Evolutionary conservation across 2,888 invertebrate genomes (phyloP).

Genomic region (Conops quadrifasciatus): DNA sequence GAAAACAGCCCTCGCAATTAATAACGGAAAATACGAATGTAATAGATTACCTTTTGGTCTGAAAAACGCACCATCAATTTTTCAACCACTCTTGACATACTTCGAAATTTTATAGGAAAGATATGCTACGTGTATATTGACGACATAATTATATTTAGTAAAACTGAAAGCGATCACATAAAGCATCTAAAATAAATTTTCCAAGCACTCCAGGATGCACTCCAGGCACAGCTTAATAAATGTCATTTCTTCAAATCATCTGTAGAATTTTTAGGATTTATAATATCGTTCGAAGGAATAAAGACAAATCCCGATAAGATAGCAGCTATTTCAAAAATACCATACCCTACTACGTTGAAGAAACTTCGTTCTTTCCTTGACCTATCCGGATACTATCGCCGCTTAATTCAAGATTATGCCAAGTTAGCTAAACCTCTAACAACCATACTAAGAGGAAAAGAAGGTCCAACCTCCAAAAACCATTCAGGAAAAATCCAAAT

Average conservation of each 20-base stretch:
- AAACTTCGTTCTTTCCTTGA: background rate
- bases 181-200: background rate
- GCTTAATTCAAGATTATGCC: background rate
- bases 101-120: constrained; percentile 36
- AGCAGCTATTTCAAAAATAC: no score
- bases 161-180: background rate
- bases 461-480: background rate
- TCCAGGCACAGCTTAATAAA: background rate
- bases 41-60: constrained; percentile 38
- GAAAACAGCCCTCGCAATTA: constrained; percentile 33
- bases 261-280: background rate
- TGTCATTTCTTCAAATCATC: background rate
- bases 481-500: background rate
- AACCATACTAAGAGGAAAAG: no score
- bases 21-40: constrained; percentile 37
- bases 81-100: constrained; percentile 39
- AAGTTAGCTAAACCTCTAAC: no score
- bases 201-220: background rate
- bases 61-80: constrained; percentile 38
- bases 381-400: background rate
- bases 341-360: background rate
- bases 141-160: constrained; percentile 12
- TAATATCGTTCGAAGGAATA: background rate
- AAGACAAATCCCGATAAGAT: no score
- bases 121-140: constrained; percentile 12